These are phyloP conservation scores for Pachyuromys duprasi DNA, from an alignment of 2,797 vertebrate genomes.

Conservation along the genomic window DNA sequence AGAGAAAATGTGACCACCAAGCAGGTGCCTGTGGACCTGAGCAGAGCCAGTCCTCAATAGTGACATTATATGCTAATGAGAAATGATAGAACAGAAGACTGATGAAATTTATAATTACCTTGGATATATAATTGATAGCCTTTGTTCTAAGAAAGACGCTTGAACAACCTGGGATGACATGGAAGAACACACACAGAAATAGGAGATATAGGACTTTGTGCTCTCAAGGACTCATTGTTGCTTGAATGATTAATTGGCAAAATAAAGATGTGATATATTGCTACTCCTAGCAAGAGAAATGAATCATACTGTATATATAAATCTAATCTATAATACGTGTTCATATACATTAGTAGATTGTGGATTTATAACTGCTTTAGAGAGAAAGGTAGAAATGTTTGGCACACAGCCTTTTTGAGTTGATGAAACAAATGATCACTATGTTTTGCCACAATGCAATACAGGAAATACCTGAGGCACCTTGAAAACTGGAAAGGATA, in stretches of 20 bases:
- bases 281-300: constrained; percentile 29
- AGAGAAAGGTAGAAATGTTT: constrained; percentile 29
- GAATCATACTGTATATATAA: constrained; percentile 69
- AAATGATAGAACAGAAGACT: neutral
- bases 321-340: constrained; percentile 73
- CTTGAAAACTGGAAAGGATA: constrained; percentile 34
- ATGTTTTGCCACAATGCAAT: neutral
- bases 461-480: constrained; percentile 21
- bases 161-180: neutral
- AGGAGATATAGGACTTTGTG: neutral
- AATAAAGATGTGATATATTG: constrained; percentile 57
- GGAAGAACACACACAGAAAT: neutral
- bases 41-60: neutral
- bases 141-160: neutral
- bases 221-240: constrained; percentile 2
- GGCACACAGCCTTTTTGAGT: constrained; percentile 40
- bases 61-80: neutral
- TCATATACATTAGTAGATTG: constrained; percentile 70
- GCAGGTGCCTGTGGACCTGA: neutral
- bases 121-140: constrained; percentile 19
- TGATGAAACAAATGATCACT: constrained; percentile 49
- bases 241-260: constrained; percentile 57
- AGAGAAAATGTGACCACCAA: constrained; percentile 9
- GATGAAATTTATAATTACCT: neutral
- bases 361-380: constrained; percentile 64